Conservation (phyloP, 2,797 vertebrate genomes). For the Eulemur coronatus region DNA sequence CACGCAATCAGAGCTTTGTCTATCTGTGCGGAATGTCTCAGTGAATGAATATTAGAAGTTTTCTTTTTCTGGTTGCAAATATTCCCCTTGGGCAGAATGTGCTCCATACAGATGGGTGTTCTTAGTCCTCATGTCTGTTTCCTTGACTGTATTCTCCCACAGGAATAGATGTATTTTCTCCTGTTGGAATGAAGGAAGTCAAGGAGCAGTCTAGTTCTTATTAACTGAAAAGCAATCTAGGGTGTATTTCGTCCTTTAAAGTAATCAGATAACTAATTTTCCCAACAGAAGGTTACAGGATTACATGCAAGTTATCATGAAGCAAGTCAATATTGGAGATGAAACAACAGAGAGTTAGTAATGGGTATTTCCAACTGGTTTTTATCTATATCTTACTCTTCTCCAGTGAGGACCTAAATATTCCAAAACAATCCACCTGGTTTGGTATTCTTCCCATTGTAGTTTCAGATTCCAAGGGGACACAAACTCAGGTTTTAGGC, state of each 20-base stretch:
- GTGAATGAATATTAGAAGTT: neutral
- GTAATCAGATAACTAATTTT: slow-evolving; percentile 37
- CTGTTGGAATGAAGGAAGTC: neutral
- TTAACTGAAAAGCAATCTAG: neutral
- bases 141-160: neutral
- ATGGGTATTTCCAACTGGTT: neutral
- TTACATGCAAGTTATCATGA: neutral
- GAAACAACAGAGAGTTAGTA: neutral
- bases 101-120: neutral
- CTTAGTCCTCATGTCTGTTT: neutral
- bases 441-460: neutral
- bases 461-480: neutral
- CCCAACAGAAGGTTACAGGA: neutral
- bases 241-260: slow-evolving; percentile 32
- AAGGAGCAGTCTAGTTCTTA: neutral
- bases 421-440: neutral
- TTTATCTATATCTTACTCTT: neutral
- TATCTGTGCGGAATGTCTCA: neutral
- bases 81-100: neutral
- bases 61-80: neutral
- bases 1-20: neutral
- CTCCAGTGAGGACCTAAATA: neutral
- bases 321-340: neutral
- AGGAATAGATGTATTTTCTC: neutral
- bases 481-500: neutral